Percentiles rank a stretch among this genome's conserved stretches.
Conservation (phyloP, 1,140 invertebrate species). For the Pseudoatta argentina region DNA sequence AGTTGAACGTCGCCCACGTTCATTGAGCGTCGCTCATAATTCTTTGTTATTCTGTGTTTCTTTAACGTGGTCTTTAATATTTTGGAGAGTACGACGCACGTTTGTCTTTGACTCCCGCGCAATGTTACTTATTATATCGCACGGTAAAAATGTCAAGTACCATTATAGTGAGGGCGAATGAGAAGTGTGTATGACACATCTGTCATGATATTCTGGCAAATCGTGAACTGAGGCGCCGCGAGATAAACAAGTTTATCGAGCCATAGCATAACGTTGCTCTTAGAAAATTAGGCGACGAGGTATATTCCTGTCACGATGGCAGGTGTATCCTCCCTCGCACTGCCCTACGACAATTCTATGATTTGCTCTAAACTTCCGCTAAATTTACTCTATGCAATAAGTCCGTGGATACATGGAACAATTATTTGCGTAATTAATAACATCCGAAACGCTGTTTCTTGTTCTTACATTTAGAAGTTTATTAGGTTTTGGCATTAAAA, state of each 20-base stretch:
- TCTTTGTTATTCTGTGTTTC: slow-evolving; percentile 32
- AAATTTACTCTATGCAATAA: background rate
- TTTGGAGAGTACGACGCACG: background rate
- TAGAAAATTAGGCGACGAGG: slow-evolving; percentile 64
- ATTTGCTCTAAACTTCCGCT: slow-evolving; percentile 5
- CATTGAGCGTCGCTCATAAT: slow-evolving; percentile 27
- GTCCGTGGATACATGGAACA: background rate
- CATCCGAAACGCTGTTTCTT: too few relatives aligned
- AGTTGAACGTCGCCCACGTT: slow-evolving; percentile 14
- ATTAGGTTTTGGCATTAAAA: background rate
- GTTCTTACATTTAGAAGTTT: background rate
- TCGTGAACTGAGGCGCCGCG: slow-evolving; percentile 43
- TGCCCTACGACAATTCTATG: slow-evolving; percentile 24
- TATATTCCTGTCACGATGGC: slow-evolving; percentile 56
- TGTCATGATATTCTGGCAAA: slow-evolving; percentile 38
- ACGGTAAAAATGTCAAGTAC: slow-evolving; percentile 42
- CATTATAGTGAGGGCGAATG: slow-evolving; percentile 19
- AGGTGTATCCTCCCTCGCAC: slow-evolving; percentile 46
- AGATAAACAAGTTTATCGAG: slow-evolving; percentile 67
- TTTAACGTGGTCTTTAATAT: slow-evolving; percentile 39
- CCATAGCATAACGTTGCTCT: slow-evolving; percentile 16
- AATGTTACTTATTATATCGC: slow-evolving; percentile 35
- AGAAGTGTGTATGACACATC: slow-evolving; percentile 4
- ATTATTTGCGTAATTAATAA: background rate
- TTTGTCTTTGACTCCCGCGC: slow-evolving; percentile 21